A percentile compares a stretch with the other conserved stretches of the same genome.
Conservation (phyloP, 92 coral and sea anemone species). For the Pocillopora grandis region DNA sequence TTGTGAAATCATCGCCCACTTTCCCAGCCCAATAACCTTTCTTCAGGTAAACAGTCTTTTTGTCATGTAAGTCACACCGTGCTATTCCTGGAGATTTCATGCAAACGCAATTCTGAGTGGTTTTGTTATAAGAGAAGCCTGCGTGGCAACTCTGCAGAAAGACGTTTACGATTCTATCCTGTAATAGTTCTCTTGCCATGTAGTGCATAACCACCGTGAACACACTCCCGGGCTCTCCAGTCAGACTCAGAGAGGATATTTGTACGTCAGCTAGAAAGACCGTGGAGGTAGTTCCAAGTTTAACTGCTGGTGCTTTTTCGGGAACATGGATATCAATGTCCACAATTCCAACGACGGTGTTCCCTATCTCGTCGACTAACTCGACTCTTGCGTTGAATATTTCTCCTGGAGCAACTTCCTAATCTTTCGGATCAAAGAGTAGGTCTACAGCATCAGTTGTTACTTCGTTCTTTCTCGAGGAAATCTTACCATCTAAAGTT, state of each 20-base stretch:
- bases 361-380: slow-evolving; percentile 79
- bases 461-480: slow-evolving; percentile 50
- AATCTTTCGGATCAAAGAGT: slow-evolving; percentile 43
- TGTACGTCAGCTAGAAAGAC: slow-evolving; percentile 61
- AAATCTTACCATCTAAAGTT: slow-evolving; percentile 35
- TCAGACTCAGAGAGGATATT: slow-evolving; percentile 49
- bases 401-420: slow-evolving; percentile 84
- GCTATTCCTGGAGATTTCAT: neutral
- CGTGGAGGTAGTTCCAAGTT: slow-evolving; percentile 55
- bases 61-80: neutral
- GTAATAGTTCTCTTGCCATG: slow-evolving; percentile 60
- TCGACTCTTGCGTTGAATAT: slow-evolving; percentile 61
- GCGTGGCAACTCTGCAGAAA: slow-evolving; percentile 58
- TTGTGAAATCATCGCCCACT: slow-evolving; percentile 47
- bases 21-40: slow-evolving; percentile 94
- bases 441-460: slow-evolving; percentile 83
- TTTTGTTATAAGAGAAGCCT: slow-evolving; percentile 42
- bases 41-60: slow-evolving; percentile 36
- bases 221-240: slow-evolving; percentile 48
- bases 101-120: slow-evolving; percentile 56
- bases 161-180: slow-evolving; percentile 41
- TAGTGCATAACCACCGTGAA: slow-evolving; percentile 60
- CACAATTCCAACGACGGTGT: slow-evolving; percentile 79
- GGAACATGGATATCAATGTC: slow-evolving; percentile 42
- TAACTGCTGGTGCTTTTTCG: slow-evolving; percentile 14